Percentiles rank a stretch among this genome's conserved stretches.
phyloP scores from a whole-genome alignment of 2,113 vertebrate species.

The Rana temporaria region DNA sequence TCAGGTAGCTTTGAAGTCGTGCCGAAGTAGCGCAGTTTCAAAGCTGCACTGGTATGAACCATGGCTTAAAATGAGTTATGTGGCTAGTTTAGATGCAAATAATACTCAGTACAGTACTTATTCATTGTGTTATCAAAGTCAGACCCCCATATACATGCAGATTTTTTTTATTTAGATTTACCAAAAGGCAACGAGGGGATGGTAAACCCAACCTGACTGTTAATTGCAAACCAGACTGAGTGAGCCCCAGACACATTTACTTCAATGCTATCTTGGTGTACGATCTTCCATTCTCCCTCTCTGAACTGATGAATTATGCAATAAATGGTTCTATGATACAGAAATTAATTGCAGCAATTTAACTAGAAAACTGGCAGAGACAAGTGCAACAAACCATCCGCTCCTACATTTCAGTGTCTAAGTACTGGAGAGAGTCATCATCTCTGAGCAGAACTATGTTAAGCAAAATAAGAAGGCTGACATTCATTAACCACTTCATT shows the following conservation, averaged over 20 bases:
- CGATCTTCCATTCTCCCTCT: constrained; percentile 6
- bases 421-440: neutral
- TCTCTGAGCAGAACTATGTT: neutral
- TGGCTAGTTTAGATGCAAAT: too few relatives aligned
- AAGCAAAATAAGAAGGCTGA: neutral
- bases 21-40: too few relatives aligned
- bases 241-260: constrained; percentile 14
- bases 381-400: constrained; percentile 4
- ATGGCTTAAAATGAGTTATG: too few relatives aligned
- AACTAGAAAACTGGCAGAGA: neutral
- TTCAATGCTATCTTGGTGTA: neutral
- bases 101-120: too few relatives aligned
- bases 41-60: too few relatives aligned
- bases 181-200: neutral
- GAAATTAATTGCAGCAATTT: constrained; percentile 18
- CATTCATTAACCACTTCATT: too few relatives aligned
- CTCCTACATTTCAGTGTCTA: neutral
- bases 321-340: constrained; percentile 14
- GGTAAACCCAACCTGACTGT: neutral
- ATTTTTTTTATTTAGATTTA: too few relatives aligned
- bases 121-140: too few relatives aligned
- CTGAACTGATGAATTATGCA: constrained; percentile 31
- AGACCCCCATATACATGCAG: too few relatives aligned
- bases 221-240: constrained; percentile 12
- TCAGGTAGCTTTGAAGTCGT: too few relatives aligned